Conservation (phyloP, 2,113 vertebrate genomes). For the Macrotus californicus region DNA sequence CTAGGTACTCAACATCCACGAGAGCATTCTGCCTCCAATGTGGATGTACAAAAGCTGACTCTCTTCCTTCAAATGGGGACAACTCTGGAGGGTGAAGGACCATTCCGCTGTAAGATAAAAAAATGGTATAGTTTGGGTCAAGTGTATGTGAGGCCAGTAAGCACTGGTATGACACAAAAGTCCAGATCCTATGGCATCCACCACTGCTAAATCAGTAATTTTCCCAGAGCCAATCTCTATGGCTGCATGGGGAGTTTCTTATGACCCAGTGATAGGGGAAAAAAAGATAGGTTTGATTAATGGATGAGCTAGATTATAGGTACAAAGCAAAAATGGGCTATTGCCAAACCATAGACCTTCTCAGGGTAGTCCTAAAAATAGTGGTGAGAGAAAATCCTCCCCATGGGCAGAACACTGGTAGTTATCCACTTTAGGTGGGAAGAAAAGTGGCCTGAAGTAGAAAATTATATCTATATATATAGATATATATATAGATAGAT, state of each 20-base stretch:
- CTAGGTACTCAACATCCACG: not conserved
- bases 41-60: not conserved
- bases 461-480: not conserved
- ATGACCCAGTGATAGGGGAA: not conserved
- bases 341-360: not conserved
- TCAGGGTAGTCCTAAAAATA: not conserved
- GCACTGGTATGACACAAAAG: not conserved
- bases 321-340: not conserved
- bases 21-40: not conserved
- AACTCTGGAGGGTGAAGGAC: not conserved
- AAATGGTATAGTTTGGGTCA: not conserved
- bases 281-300: not conserved
- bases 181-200: not conserved
- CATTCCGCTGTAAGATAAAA: not conserved
- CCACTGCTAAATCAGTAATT: not conserved
- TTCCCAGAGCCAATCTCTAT: not conserved
- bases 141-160: not conserved
- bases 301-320: not conserved
- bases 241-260: not conserved
- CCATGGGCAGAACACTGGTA: not conserved
- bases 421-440: not conserved
- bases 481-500: no score
- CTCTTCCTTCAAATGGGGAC: not conserved
- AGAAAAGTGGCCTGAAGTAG: not conserved
- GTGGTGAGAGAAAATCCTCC: not conserved